These are phyloP conservation scores for Plebejus melissa DNA, from an alignment of 2,888 invertebrate genomes.

Conservation along the genomic window DNA sequence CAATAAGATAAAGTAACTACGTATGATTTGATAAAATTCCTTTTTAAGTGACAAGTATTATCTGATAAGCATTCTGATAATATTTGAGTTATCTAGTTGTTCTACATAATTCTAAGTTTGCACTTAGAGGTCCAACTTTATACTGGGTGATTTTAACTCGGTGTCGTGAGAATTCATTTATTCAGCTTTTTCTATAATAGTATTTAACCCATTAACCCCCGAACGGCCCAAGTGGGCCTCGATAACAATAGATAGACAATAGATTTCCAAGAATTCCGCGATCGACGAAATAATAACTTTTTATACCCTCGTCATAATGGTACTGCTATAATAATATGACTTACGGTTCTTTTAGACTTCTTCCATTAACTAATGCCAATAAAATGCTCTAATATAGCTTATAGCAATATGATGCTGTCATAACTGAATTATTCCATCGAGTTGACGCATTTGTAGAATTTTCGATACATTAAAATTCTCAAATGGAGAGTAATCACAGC, in stretches of 20 bases:
- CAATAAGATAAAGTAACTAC: slow-evolving; percentile 36
- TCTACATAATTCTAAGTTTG: neutral
- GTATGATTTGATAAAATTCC: slow-evolving; percentile 38
- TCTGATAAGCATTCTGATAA: slow-evolving; percentile 27
- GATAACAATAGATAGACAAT: too few relatives aligned
- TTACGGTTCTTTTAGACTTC: too few relatives aligned
- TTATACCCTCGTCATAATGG: too few relatives aligned
- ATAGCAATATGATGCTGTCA: neutral
- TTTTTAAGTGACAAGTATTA: slow-evolving; percentile 35
- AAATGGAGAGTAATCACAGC: slow-evolving; percentile 16
- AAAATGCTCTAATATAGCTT: neutral
- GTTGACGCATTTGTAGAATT: neutral
- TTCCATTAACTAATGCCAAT: neutral
- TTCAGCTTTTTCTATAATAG: too few relatives aligned
- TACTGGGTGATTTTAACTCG: too few relatives aligned
- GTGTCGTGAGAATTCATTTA: neutral
- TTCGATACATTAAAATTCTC: neutral
- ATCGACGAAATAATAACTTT: too few relatives aligned
- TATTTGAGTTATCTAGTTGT: neutral
- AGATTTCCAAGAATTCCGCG: too few relatives aligned
- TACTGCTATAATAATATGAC: too few relatives aligned
- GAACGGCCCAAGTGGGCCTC: too few relatives aligned
- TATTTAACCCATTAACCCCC: too few relatives aligned
- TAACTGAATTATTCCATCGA: neutral
- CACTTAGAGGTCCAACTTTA: neutral